phyloP scores from a whole-genome alignment of 1,140 invertebrate species.

The Ips nitidus region DNA sequence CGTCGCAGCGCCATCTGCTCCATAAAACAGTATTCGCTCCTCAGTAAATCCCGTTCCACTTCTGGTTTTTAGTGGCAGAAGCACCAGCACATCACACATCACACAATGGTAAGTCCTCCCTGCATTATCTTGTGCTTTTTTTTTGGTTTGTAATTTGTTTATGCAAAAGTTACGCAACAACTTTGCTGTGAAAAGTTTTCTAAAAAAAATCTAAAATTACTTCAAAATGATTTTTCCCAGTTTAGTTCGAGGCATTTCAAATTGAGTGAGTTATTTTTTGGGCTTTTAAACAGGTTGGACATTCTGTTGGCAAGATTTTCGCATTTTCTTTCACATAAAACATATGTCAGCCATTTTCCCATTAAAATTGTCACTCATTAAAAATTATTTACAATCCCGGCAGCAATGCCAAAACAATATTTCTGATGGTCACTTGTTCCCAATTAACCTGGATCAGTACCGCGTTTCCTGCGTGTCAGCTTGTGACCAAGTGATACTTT shows the following conservation, averaged over 20 bases:
- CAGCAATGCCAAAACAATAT: constrained; percentile 15
- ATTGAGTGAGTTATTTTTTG: too few relatives aligned
- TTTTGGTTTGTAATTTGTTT: too few relatives aligned
- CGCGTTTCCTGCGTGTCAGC: neutral
- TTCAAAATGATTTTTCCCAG: too few relatives aligned
- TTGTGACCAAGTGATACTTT: neutral
- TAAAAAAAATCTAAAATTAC: too few relatives aligned
- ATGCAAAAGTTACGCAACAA: neutral
- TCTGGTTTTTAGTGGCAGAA: constrained; percentile 62
- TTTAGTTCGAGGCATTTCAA: too few relatives aligned
- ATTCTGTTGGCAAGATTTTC: neutral
- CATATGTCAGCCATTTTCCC: constrained; percentile 1
- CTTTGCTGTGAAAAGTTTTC: too few relatives aligned
- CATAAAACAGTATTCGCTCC: constrained; percentile 69
- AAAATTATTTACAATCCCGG: constrained; percentile 14
- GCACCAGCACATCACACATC: constrained; percentile 56
- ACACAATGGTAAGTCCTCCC: constrained; percentile 66
- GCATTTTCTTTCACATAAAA: neutral
- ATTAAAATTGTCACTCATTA: constrained; percentile 15
- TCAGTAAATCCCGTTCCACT: constrained; percentile 65
- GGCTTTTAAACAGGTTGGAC: too few relatives aligned
- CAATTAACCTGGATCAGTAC: constrained; percentile 10
- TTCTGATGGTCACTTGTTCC: constrained; percentile 17
- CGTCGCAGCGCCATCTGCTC: constrained; percentile 65
- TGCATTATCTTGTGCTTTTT: neutral